These are phyloP conservation scores for Eospalax fontanierii DNA, from an alignment of 2,797 vertebrate species.

Conservation along the genomic window DNA sequence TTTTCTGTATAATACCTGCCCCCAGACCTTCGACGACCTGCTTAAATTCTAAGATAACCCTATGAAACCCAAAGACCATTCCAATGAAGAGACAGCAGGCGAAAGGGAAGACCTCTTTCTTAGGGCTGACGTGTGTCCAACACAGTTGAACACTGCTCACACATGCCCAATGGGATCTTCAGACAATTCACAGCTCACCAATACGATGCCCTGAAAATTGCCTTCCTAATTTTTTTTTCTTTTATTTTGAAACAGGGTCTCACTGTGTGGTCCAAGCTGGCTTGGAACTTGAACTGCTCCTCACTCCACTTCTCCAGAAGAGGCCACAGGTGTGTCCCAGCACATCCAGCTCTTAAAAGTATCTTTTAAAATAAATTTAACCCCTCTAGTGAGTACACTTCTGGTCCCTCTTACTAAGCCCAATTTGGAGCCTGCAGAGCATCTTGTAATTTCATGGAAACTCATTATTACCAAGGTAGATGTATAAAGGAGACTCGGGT, in stretches of 20 bases:
- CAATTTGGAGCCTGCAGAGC: not conserved
- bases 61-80: not conserved
- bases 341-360: not conserved
- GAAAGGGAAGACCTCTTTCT: not conserved
- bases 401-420: not conserved
- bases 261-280: not conserved
- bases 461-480: accelerated
- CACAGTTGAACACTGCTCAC: accelerated
- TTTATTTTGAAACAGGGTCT: not conserved
- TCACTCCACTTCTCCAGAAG: not conserved
- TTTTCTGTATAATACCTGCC: not conserved
- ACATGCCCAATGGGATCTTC: accelerated
- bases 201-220: accelerated
- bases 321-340: not conserved
- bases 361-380: not conserved
- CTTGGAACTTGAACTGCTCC: not conserved
- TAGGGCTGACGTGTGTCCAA: accelerated
- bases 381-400: accelerated
- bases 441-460: not conserved
- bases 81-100: accelerated
- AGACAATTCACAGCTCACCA: not conserved
- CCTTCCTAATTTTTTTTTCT: not conserved
- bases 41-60: not conserved
- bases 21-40: not conserved
- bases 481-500: not conserved